A percentile compares a stretch with the other conserved stretches of the same genome.
Evolutionary conservation across 1,140 invertebrate species (phyloP).

Genomic region (Lepidotrigona ventralis): DNA sequence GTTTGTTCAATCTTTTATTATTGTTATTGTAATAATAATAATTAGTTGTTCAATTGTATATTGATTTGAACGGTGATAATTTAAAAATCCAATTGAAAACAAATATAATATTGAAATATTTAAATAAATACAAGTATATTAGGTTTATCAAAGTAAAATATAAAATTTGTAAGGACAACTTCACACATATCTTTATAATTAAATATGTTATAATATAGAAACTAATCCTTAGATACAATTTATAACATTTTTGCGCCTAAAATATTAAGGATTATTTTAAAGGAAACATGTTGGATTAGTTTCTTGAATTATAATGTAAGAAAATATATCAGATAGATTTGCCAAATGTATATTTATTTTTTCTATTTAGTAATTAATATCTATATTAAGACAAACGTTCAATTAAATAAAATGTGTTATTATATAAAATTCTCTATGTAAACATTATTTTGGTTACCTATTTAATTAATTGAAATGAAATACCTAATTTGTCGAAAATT

Average conservation of each 20-base stretch:
- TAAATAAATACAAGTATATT: neutral
- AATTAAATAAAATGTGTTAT: slow-evolving; percentile 27
- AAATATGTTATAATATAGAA: slow-evolving; percentile 12
- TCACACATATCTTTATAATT: slow-evolving; percentile 31
- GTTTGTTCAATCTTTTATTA: too few relatives aligned
- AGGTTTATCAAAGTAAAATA: neutral
- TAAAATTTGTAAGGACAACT: slow-evolving; percentile 20
- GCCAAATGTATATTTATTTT: slow-evolving; percentile 46
- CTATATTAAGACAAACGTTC: neutral
- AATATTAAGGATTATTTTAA: neutral
- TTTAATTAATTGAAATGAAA: neutral
- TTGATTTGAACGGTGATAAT: neutral
- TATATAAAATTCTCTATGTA: neutral
- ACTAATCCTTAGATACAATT: slow-evolving; percentile 22
- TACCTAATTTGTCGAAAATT: neutral
- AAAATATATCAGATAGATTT: slow-evolving; percentile 4
- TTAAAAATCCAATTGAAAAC: neutral
- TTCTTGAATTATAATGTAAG: slow-evolving; percentile 3
- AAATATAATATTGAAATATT: neutral
- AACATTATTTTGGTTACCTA: neutral
- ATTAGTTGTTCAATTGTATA: neutral
- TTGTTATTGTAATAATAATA: too few relatives aligned
- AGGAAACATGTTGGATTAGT: neutral
- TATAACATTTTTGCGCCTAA: slow-evolving; percentile 14
- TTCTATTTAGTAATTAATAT: slow-evolving; percentile 33